These are phyloP conservation scores for Hydroisotoma schaefferi DNA, from an alignment of 2,888 invertebrate genomes.

Conservation along the genomic window DNA sequence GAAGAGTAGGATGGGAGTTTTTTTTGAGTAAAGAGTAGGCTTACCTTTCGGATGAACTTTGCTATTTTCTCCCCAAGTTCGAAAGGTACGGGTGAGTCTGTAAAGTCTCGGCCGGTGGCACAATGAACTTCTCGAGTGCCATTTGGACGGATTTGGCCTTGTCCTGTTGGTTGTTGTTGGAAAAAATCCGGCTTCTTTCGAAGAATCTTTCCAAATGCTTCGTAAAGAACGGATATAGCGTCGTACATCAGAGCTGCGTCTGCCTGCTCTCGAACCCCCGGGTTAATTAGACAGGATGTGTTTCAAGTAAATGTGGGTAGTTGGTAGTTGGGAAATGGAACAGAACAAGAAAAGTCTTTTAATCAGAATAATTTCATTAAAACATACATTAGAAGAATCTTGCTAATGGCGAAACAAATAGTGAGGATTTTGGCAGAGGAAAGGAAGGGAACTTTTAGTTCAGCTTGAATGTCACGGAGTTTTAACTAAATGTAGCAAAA, in stretches of 20 bases:
- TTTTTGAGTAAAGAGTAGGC: constrained; percentile 19
- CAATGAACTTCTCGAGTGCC: constrained; percentile 45
- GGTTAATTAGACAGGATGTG: too few relatives aligned
- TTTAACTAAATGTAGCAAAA: too few relatives aligned
- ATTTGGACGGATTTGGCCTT: constrained; percentile 27
- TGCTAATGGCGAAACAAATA: too few relatives aligned
- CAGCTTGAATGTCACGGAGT: too few relatives aligned
- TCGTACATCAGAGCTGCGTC: constrained; percentile 95
- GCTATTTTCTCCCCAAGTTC: constrained; percentile 91
- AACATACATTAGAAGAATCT: too few relatives aligned
- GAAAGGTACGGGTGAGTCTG: constrained; percentile 81
- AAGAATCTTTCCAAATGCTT: constrained; percentile 81
- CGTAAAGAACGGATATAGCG: constrained; percentile 85
- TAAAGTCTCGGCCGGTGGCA: constrained; percentile 51
- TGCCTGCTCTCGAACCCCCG: constrained; percentile 63
- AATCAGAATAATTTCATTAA: too few relatives aligned
- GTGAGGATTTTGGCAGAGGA: too few relatives aligned
- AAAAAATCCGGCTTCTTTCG: constrained; percentile 82
- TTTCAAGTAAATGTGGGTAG: too few relatives aligned
- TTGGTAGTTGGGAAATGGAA: background rate
- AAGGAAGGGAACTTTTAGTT: too few relatives aligned
- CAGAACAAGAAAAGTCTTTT: background rate
- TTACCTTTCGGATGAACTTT: constrained; percentile 75
- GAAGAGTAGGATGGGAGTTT: too few relatives aligned
- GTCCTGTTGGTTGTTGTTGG: constrained; percentile 57